Conservation (phyloP, 2,888 invertebrate genomes). For the Zonitis immaculata region DNA sequence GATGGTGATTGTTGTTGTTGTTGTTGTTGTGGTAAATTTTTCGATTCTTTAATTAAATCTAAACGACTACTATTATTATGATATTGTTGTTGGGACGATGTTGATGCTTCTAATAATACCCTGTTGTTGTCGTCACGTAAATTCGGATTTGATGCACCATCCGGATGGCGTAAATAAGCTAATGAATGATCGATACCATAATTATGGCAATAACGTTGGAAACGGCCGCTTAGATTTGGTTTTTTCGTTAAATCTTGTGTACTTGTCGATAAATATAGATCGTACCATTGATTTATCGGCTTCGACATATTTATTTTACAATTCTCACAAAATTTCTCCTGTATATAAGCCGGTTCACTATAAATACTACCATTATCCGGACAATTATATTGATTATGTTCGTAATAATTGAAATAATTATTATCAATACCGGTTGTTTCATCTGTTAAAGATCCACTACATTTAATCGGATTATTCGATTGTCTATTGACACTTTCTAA, state of each 20-base stretch:
- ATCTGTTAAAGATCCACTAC: conserved; percentile 60
- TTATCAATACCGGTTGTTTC: conserved; percentile 60
- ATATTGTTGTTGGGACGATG: neutral
- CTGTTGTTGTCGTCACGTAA: conserved; percentile 63
- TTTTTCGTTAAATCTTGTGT: conserved; percentile 49
- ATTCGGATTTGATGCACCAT: conserved; percentile 91
- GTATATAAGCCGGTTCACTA: conserved; percentile 77
- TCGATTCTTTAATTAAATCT: conserved; percentile 32
- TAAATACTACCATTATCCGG: conserved; percentile 73
- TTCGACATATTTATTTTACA: conserved; percentile 67
- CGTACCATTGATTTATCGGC: conserved; percentile 63
- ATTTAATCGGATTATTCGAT: conserved; percentile 51
- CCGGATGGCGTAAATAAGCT: conserved; percentile 78
- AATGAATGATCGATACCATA: conserved; percentile 53
- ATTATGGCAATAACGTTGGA: conserved; percentile 59
- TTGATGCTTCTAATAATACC: conserved; percentile 57
- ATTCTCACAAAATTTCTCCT: conserved; percentile 72
- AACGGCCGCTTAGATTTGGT: conserved; percentile 47
- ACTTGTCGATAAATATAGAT: conserved; percentile 52
- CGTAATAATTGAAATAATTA: conserved; percentile 1
- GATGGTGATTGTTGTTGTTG: conserved; percentile 45
- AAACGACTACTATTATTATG: neutral
- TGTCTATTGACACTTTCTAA: conserved; percentile 55
- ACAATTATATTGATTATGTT: neutral
- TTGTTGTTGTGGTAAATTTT: conserved; percentile 48